Evolutionary conservation across 2,113 vertebrate species (phyloP).

Genomic region (Hiodon tergisus): DNA sequence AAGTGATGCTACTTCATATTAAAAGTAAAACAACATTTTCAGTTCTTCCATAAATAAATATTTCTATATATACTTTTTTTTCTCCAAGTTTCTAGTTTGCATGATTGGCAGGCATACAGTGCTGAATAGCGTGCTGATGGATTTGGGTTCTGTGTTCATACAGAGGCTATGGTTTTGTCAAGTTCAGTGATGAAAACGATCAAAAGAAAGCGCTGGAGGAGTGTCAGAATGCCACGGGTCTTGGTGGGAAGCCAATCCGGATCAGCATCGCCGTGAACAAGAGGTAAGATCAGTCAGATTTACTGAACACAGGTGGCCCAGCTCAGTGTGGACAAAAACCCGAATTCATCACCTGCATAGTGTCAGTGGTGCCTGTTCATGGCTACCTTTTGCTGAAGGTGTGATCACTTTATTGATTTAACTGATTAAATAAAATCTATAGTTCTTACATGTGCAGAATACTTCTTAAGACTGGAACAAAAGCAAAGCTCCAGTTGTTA

Average conservation of each 20-base stretch:
- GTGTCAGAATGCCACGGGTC: constrained; percentile 78
- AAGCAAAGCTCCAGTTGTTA: no score
- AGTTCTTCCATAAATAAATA: constrained; percentile 71
- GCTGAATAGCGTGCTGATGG: constrained; percentile 42
- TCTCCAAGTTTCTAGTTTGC: constrained; percentile 48
- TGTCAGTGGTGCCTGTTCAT: no score
- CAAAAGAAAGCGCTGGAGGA: constrained; percentile 88
- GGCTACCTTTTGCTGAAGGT: no score
- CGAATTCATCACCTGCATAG: no score
- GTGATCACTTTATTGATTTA: no score
- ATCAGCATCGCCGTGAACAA: constrained; percentile 84
- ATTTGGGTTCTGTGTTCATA: constrained; percentile 48
- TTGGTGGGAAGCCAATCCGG: constrained; percentile 79
- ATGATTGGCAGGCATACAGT: constrained; percentile 36
- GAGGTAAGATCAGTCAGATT: constrained; percentile 53
- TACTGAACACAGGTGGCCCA: no score
- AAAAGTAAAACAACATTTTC: constrained; percentile 78
- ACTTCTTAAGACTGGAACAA: no score
- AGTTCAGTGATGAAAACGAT: constrained; percentile 83
- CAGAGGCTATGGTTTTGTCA: constrained; percentile 86
- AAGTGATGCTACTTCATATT: constrained; percentile 79
- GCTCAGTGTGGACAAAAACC: no score
- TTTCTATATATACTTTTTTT: constrained; percentile 61
- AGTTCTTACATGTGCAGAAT: no score
- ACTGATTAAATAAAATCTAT: no score